A percentile compares a stretch with the other conserved stretches of the same genome.
phyloP scores from a whole-genome alignment of 30 jellyfish, hydroid and myxozoan genomes.

The Cassiopea andromeda region DNA sequence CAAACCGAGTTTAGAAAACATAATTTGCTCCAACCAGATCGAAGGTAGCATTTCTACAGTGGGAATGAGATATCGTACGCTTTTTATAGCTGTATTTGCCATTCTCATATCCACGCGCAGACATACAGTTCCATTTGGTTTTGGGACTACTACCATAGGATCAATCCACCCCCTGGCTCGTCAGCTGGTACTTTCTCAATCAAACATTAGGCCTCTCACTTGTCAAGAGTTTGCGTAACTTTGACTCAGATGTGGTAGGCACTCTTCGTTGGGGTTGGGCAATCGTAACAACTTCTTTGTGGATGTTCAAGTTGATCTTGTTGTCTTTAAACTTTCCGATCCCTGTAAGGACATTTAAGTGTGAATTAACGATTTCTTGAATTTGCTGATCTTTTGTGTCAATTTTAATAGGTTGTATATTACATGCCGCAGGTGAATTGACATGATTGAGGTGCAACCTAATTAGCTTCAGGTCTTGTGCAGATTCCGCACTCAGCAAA shows the following conservation, averaged over 20 bases:
- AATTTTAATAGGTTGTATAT: neutral
- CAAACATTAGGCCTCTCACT: no score
- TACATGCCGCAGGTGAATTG: neutral
- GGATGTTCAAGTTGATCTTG: neutral
- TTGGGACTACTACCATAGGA: neutral
- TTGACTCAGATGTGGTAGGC: neutral
- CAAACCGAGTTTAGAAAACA: neutral
- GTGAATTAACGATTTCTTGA: neutral
- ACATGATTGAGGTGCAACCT: neutral
- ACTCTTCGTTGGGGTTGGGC: neutral
- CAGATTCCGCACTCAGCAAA: constrained; percentile 7
- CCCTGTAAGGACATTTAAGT: neutral
- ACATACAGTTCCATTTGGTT: neutral
- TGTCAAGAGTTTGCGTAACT: neutral
- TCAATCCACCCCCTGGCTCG: neutral
- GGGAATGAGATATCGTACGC: neutral
- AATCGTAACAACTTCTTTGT: neutral
- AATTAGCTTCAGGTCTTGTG: neutral
- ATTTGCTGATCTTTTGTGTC: neutral
- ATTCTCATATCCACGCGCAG: neutral
- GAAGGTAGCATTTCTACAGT: neutral
- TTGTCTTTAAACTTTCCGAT: neutral
- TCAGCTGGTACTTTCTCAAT: neutral
- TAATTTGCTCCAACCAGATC: neutral
- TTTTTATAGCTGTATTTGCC: neutral